Evolutionary conservation across 2,797 vertebrate genomes (phyloP).

Genomic region (Sebastes vulpes): DNA sequence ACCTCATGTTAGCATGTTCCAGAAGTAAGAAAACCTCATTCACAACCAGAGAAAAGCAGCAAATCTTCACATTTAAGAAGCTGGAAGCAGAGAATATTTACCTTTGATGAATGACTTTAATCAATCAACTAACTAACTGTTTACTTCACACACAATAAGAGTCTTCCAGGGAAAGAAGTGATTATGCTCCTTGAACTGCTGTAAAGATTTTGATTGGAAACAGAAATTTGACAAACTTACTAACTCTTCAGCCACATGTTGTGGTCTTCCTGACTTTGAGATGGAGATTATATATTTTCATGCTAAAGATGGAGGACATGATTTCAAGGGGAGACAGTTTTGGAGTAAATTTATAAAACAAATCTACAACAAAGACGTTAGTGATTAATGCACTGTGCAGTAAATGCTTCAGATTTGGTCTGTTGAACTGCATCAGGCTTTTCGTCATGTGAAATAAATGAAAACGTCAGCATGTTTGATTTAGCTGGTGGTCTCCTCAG

Average conservation of each 20-base stretch:
- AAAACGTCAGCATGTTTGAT: constrained; percentile 2
- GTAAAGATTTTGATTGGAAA: background rate
- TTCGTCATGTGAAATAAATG: background rate
- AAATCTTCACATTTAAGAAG: background rate
- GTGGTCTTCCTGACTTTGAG: background rate
- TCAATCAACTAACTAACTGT: too few relatives aligned
- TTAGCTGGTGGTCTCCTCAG: background rate
- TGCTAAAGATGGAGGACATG: background rate
- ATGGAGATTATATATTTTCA: background rate
- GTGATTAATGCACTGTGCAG: background rate
- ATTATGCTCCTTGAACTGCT: background rate
- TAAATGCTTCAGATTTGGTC: background rate
- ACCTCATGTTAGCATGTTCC: background rate
- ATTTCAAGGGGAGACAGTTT: background rate
- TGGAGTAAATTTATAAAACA: background rate
- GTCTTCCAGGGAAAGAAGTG: background rate
- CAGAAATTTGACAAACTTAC: too few relatives aligned
- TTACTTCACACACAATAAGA: too few relatives aligned
- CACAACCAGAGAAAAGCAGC: background rate
- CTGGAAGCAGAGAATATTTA: background rate
- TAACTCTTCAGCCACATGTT: background rate
- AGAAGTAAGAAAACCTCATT: too few relatives aligned
- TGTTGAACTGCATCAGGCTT: background rate
- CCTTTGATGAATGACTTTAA: background rate
- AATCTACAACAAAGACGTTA: background rate